Percentiles rank a stretch among this genome's conserved stretches.
phyloP scores from a whole-genome alignment of 2,888 invertebrate genomes.

The Mesorhabditis spiculigera region DNA sequence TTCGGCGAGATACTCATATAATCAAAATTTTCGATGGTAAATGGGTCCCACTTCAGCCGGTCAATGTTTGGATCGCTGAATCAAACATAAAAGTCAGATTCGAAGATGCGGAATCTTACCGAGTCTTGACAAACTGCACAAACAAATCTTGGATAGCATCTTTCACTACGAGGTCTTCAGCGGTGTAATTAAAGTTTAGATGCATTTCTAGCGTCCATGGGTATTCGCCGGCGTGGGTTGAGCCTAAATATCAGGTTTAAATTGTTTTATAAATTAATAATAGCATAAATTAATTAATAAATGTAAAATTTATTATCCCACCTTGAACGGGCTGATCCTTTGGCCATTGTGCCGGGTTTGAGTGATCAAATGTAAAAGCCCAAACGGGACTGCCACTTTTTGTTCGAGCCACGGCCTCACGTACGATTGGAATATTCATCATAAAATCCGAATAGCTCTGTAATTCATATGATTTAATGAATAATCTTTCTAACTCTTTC shows the following conservation, averaged over 20 bases:
- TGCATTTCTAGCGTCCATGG: neutral
- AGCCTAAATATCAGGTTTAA: no score
- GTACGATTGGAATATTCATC: slow-evolving; percentile 1
- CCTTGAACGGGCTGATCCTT: neutral
- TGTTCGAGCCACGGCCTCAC: neutral
- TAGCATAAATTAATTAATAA: no score
- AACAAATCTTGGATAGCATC: neutral
- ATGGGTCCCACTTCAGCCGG: neutral
- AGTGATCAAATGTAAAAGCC: neutral
- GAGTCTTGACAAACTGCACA: neutral
- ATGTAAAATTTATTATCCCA: neutral
- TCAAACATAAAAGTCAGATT: no score
- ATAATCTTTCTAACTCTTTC: no score
- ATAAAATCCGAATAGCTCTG: slow-evolving; percentile 3
- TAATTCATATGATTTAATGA: neutral
- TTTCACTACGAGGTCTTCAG: neutral
- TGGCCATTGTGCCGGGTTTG: neutral
- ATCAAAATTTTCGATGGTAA: neutral
- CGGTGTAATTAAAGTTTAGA: neutral
- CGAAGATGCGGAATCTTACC: neutral
- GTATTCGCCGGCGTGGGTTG: neutral
- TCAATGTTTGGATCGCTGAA: neutral
- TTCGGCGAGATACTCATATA: neutral
- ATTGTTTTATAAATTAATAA: no score
- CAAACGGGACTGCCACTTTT: neutral